Evolutionary conservation across 2,797 vertebrate species (phyloP), one percentile per base, ranked within the genome.

Genomic region (Synaphobranchus kaupii): DNA sequence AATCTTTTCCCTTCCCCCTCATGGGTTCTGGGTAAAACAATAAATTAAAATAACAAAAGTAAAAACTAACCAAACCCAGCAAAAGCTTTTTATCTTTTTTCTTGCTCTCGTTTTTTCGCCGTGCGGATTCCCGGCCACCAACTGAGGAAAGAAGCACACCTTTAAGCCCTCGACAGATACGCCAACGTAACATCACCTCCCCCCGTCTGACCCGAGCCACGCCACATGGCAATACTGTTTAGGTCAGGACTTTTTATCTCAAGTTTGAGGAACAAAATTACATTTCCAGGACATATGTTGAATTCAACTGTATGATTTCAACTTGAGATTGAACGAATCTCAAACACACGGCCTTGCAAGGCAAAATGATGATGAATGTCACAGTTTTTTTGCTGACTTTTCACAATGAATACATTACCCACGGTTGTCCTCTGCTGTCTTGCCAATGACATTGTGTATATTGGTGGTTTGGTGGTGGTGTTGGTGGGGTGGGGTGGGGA

Each of bases 391-490:
- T 83, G 52, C 5, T 25, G 12, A 54, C 50, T 54, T 34, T 44
- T 6, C 28, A 39, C 13, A 1, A 5, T 47, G 54, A 56, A 56
- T 56, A 56, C 17, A 56, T 56, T 56, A 12, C 22, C 22, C 44
- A 25, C 17, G 39, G 56, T 34, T 66, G 63, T 66, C 20, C 39
- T 66, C n/a, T 22, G 5, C 44, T 48, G 83, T 25, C n/a, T 58
- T 83, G 66, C 47, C 63, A 87, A 10, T 34, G 12, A 22, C 25
- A 31, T 82, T 85, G 73, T 66, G 60, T 54, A 83, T 10, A n/a
- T 6, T 25, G 22, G 63, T 10, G 63, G 22, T n/a, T 28, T 66
- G 63, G 25, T 8, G 63, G 7, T 2, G 58, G 25, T 28, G 9
- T 10, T 66, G 71, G 28, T 34, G 12, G 34, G 13, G 28, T 13